Evolutionary conservation across 2,888 invertebrate genomes (phyloP).

Genomic region (Epistrophella euchroma): DNA sequence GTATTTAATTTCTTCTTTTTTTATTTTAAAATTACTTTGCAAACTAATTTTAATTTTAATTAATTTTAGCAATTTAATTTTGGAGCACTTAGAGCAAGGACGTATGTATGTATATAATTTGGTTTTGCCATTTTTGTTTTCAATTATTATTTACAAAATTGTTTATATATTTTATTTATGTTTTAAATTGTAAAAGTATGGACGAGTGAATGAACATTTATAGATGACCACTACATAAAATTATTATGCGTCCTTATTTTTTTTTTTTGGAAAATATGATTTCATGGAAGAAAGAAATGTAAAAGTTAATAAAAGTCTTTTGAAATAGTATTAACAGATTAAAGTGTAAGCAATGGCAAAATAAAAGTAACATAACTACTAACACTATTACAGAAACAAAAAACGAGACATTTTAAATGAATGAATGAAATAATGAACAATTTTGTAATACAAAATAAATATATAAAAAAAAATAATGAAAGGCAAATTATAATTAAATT

Average conservation of each 20-base stretch:
- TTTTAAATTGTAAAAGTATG: slow-evolving; percentile 45
- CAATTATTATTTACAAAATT: slow-evolving; percentile 72
- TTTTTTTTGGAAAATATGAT: slow-evolving; percentile 35
- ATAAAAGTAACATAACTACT: slow-evolving; percentile 3
- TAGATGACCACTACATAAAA: slow-evolving; percentile 55
- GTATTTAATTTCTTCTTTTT: not conserved
- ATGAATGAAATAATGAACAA: slow-evolving; percentile 50
- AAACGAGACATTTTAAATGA: slow-evolving; percentile 13
- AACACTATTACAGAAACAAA: not conserved
- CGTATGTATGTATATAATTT: too few relatives aligned
- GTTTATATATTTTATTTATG: slow-evolving; percentile 34
- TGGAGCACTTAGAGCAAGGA: slow-evolving; percentile 56
- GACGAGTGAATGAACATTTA: slow-evolving; percentile 54
- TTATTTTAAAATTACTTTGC: slow-evolving; percentile 29
- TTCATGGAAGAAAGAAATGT: slow-evolving; percentile 62
- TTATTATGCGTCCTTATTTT: slow-evolving; percentile 53
- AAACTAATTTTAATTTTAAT: slow-evolving; percentile 30
- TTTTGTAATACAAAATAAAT: slow-evolving; percentile 44
- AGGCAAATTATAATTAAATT: slow-evolving; percentile 50
- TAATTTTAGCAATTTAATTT: slow-evolving; percentile 25
- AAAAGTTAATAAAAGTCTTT: slow-evolving; percentile 22
- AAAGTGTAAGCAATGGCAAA: slow-evolving; percentile 51
- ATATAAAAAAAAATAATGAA: slow-evolving; percentile 33
- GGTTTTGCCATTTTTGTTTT: slow-evolving; percentile 45
- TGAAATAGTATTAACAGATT: not conserved